Conservation (phyloP, 2,888 invertebrate species). For the Rhagium mordax region DNA sequence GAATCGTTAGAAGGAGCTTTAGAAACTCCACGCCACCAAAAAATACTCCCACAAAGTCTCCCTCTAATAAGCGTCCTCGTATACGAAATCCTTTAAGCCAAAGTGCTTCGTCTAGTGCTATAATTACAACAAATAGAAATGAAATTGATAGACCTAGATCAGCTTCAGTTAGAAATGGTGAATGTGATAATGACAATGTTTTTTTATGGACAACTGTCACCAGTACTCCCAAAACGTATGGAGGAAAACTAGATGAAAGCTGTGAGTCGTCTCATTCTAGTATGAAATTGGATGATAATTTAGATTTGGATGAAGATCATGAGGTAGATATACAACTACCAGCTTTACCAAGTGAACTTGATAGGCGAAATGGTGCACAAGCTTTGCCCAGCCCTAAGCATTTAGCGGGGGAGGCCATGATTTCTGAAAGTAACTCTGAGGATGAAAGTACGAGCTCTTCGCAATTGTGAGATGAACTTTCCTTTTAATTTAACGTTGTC, state of each 20-base stretch:
- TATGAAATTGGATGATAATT: slow-evolving; percentile 47
- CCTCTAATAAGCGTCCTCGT: slow-evolving; percentile 69
- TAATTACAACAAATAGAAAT: slow-evolving; percentile 65
- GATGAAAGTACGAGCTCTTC: slow-evolving; percentile 74
- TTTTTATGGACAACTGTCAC: slow-evolving; percentile 46
- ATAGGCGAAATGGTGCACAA: slow-evolving; percentile 58
- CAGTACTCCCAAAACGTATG: slow-evolving; percentile 38
- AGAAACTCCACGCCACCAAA: slow-evolving; percentile 71
- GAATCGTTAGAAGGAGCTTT: slow-evolving; percentile 81
- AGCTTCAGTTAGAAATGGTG: slow-evolving; percentile 48
- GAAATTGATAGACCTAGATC: slow-evolving; percentile 52
- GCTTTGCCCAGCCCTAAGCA: slow-evolving; percentile 74
- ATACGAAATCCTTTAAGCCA: slow-evolving; percentile 68
- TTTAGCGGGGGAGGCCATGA: slow-evolving; percentile 80
- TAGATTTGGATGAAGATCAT: slow-evolving; percentile 56
- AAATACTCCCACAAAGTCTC: slow-evolving; percentile 65
- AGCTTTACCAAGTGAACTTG: slow-evolving; percentile 67
- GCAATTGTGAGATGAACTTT: slow-evolving; percentile 64
- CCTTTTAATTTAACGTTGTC: slow-evolving; percentile 40
- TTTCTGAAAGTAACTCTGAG: slow-evolving; percentile 77
- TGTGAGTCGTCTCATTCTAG: slow-evolving; percentile 46
- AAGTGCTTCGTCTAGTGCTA: slow-evolving; percentile 73
- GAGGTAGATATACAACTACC: slow-evolving; percentile 63
- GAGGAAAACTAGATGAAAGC: slow-evolving; percentile 40
- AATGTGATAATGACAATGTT: slow-evolving; percentile 52